phyloP scores from a whole-genome alignment of 2,113 vertebrate species.

The Pardalotus punctatus region DNA sequence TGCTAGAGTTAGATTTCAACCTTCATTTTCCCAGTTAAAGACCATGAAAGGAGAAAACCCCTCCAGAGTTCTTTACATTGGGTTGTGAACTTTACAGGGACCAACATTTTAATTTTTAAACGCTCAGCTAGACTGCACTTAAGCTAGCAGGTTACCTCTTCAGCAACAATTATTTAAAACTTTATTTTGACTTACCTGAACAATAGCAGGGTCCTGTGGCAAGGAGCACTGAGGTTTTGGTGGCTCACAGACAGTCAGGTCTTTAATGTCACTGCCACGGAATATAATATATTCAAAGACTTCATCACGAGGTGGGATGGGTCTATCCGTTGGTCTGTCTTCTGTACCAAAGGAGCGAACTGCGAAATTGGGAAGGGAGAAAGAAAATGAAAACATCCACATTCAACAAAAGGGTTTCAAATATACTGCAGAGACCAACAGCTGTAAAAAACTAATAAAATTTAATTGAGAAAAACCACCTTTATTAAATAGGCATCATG shows the following conservation, averaged over 20 bases:
- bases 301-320: slow-evolving; percentile 94
- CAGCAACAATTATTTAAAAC: background rate
- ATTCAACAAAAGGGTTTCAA: background rate
- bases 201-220: slow-evolving; percentile 97
- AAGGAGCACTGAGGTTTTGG: slow-evolving; percentile 91
- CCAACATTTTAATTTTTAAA: background rate
- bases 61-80: background rate
- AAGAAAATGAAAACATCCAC: background rate
- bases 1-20: background rate
- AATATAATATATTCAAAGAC: slow-evolving; percentile 99
- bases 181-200: slow-evolving; percentile 79
- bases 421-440: background rate
- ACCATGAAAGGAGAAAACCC: background rate
- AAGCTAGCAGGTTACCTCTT: background rate
- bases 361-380: background rate
- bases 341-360: slow-evolving; percentile 98
- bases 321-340: slow-evolving; percentile 93
- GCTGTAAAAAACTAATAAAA: background rate
- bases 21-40: background rate
- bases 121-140: background rate
- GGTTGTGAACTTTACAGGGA: background rate
- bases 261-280: slow-evolving; percentile 96
- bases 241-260: slow-evolving; percentile 95
- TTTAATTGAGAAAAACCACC: fast-evolving
- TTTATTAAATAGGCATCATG: background rate